Conservation (phyloP, 2,797 vertebrate genomes). For the Triplophysa yarkandensis region DNA sequence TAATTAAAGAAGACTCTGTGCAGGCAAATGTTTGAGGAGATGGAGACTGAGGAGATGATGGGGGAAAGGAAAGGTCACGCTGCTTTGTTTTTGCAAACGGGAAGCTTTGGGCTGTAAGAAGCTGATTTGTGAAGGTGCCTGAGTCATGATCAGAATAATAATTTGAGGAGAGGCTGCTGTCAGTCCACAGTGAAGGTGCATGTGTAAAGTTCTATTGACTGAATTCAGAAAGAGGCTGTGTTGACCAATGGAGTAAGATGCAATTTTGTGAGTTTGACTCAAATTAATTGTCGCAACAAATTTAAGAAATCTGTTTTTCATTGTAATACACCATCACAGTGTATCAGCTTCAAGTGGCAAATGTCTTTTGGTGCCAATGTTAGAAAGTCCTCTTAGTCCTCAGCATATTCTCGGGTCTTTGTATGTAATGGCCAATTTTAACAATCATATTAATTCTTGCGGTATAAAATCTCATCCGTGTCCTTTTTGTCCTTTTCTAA, state of each 20-base stretch:
- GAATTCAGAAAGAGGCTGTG: neutral
- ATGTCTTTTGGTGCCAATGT: neutral
- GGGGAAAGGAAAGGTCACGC: conserved; percentile 49
- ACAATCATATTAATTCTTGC: too few relatives aligned
- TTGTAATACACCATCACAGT: too few relatives aligned
- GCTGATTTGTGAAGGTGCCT: conserved; percentile 51
- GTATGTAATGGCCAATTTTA: neutral
- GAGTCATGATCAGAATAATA: conserved; percentile 50
- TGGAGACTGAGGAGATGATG: conserved; percentile 39
- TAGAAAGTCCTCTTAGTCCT: too few relatives aligned
- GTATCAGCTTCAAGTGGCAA: too few relatives aligned
- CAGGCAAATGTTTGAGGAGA: conserved; percentile 51
- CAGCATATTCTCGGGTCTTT: neutral
- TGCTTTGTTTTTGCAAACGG: conserved; percentile 50
- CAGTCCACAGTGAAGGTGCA: conserved; percentile 26
- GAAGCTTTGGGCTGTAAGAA: conserved; percentile 40
- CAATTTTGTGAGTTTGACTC: neutral
- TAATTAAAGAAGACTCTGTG: conserved; percentile 49
- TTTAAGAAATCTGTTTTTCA: too few relatives aligned
- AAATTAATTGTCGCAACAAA: too few relatives aligned
- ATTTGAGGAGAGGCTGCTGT: conserved; percentile 42
- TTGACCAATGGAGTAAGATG: conserved; percentile 4
- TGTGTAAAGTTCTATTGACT: conserved; percentile 22
- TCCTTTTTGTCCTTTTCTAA: neutral
- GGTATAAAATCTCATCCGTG: neutral